Evolutionary conservation across 2,888 invertebrate species (phyloP).

Genomic region (Timema cristinae): DNA sequence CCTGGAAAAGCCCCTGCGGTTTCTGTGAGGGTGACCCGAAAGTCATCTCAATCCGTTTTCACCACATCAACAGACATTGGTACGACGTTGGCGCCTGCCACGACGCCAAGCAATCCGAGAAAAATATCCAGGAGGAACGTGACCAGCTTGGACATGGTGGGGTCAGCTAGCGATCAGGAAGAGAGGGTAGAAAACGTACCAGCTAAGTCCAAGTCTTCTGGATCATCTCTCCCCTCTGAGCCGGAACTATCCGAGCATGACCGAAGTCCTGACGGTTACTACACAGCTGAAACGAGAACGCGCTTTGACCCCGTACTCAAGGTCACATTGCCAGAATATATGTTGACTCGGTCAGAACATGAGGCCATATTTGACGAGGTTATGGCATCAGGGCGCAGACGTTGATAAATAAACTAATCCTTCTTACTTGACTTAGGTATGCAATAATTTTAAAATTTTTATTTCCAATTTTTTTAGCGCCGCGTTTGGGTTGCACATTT

Average conservation of each 20-base stretch:
- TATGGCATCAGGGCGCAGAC: conserved; percentile 36
- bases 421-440: too few species aligned
- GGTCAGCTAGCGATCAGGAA: conserved; percentile 32
- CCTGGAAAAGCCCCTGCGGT: conserved; percentile 16
- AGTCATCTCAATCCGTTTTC: conserved; percentile 16
- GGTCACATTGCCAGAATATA: conserved; percentile 62
- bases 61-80: conserved; percentile 9
- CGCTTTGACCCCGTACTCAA: conserved; percentile 61
- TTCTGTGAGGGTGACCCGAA: conserved; percentile 18
- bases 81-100: background rate
- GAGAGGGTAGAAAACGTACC: conserved; percentile 38
- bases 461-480: too few species aligned
- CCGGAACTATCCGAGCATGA: conserved; percentile 38
- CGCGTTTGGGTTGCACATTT: too few species aligned
- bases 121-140: background rate
- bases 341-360: conserved; percentile 63
- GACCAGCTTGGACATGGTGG: conserved; percentile 7
- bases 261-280: conserved; percentile 55
- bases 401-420: conserved; percentile 1
- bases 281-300: conserved; percentile 63
- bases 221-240: conserved; percentile 39
- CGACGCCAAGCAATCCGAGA: background rate
- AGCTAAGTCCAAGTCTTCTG: conserved; percentile 23
- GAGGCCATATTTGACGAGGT: conserved; percentile 62
- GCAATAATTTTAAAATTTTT: too few species aligned